phyloP scores from a whole-genome alignment of 2,797 vertebrate species.

The Microchirus variegatus region DNA sequence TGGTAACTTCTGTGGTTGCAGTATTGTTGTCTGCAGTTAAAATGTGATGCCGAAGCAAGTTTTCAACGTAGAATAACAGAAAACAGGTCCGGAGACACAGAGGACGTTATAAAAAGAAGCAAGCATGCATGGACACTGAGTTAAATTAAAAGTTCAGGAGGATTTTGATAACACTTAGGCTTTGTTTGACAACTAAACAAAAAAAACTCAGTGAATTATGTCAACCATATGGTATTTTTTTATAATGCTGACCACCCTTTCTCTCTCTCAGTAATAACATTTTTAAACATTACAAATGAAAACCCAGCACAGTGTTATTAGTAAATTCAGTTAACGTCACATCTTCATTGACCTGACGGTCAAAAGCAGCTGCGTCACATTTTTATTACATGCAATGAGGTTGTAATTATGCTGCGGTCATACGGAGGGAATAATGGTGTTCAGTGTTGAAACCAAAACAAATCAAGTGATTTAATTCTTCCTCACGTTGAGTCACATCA shows the following conservation, averaged over 20 bases:
- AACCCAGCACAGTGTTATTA: slow-evolving; percentile 30
- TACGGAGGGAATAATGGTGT: slow-evolving; percentile 13
- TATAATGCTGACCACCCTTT: too few species aligned
- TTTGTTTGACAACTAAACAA: too few species aligned
- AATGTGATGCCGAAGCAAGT: neutral
- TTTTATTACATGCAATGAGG: slow-evolving; percentile 49
- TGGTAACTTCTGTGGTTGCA: slow-evolving; percentile 26
- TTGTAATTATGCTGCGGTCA: slow-evolving; percentile 41
- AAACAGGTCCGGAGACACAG: neutral
- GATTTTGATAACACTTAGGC: too few species aligned
- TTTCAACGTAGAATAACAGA: slow-evolving; percentile 1
- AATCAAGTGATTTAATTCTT: slow-evolving; percentile 24
- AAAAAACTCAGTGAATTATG: too few species aligned
- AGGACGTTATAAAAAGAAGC: neutral
- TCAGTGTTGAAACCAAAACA: slow-evolving; percentile 10
- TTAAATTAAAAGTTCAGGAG: too few species aligned
- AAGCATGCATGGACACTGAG: neutral
- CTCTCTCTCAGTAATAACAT: too few species aligned
- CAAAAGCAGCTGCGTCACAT: slow-evolving; percentile 49
- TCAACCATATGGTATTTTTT: too few species aligned
- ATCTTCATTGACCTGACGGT: slow-evolving; percentile 39
- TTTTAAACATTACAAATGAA: neutral
- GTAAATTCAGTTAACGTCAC: slow-evolving; percentile 55
- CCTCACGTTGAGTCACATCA: slow-evolving; percentile 10
- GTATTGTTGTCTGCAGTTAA: slow-evolving; percentile 16